Conservation (phyloP, 64 coral and sea anemone species). For the Porites australiensis region DNA sequence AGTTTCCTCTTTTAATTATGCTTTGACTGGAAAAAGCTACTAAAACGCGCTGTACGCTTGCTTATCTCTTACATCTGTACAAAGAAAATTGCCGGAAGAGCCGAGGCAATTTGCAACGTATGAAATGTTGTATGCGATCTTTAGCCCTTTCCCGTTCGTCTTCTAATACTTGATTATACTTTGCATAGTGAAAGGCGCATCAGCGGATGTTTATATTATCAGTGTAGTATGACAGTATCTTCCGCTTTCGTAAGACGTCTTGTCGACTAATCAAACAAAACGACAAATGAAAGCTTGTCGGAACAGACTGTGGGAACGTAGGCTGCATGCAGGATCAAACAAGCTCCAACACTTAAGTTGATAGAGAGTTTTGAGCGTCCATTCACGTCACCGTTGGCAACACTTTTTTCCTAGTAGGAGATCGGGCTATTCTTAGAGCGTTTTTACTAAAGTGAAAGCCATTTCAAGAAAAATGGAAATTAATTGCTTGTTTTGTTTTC, state of each 20-base stretch:
- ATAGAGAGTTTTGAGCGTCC: too few species aligned
- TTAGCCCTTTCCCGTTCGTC: background rate
- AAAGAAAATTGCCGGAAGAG: background rate
- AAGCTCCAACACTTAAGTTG: too few species aligned
- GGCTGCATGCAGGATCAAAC: too few species aligned
- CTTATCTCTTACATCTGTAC: background rate
- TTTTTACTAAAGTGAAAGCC: too few species aligned
- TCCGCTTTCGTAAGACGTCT: background rate
- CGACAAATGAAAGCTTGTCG: background rate
- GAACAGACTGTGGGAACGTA: too few species aligned
- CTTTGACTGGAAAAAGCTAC: background rate
- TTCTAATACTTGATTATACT: background rate
- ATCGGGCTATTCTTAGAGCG: too few species aligned
- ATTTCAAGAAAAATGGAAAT: background rate
- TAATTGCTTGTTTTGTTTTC: background rate
- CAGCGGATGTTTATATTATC: constrained; percentile 35
- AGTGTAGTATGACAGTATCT: background rate
- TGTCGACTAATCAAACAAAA: background rate
- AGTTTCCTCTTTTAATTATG: background rate
- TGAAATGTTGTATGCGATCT: too few species aligned
- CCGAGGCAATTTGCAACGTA: background rate
- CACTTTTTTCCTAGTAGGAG: too few species aligned
- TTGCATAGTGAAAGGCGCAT: background rate
- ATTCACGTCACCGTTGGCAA: too few species aligned
- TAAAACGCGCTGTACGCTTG: background rate